Percentiles rank a stretch among this genome's conserved stretches.
Evolutionary conservation across 2,797 vertebrate genomes (phyloP).

Genomic region (Ciconia nigra): DNA sequence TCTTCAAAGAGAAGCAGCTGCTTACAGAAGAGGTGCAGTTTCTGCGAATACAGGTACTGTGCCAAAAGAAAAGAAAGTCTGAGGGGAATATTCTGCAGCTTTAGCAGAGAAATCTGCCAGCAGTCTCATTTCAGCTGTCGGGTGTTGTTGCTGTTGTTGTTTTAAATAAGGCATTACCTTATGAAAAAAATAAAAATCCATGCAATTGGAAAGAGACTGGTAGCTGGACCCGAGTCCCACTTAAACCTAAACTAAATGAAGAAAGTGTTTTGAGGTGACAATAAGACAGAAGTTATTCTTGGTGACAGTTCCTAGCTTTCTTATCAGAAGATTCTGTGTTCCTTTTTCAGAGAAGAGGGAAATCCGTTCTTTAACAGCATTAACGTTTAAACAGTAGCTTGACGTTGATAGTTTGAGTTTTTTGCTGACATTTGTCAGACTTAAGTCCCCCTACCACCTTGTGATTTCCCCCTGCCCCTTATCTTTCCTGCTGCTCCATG

Average conservation of each 20-base stretch:
- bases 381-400: neutral
- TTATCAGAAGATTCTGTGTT: neutral
- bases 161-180: neutral
- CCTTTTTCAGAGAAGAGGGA: neutral
- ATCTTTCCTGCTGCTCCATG: neutral
- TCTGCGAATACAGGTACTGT: constrained; percentile 73
- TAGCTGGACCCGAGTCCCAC: neutral
- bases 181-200: neutral
- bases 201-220: neutral
- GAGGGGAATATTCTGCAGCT: neutral
- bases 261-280: neutral
- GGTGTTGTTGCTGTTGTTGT: neutral
- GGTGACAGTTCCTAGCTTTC: neutral
- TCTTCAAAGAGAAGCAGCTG: constrained; percentile 85
- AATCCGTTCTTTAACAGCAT: neutral
- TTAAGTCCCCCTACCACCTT: neutral
- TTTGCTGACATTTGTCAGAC: neutral
- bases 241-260: neutral
- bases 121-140: neutral
- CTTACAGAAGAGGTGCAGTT: constrained; percentile 82
- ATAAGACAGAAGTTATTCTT: neutral
- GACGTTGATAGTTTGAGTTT: neutral
- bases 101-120: neutral
- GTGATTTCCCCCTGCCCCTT: neutral
- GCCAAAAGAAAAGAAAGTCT: neutral